Conservation (phyloP, 2,888 invertebrate species). For the Cosmopolites sordidus region DNA sequence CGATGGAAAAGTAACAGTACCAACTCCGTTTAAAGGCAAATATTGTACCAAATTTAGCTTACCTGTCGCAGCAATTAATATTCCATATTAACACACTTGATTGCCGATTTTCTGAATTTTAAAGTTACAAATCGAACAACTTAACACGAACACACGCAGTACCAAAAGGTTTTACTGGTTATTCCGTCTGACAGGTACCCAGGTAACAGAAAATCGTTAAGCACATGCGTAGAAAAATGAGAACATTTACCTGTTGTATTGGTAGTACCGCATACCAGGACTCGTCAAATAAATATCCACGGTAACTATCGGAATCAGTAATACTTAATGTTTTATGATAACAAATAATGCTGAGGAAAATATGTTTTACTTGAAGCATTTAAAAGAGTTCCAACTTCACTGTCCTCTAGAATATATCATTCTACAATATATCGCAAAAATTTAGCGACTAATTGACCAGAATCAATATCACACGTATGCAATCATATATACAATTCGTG, state of each 20-base stretch:
- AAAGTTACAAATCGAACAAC: slow-evolving; percentile 16
- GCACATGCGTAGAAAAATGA: slow-evolving; percentile 36
- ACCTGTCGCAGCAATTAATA: slow-evolving; percentile 25
- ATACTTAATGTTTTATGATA: too few relatives aligned
- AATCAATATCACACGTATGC: too few relatives aligned
- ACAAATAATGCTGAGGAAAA: too few relatives aligned
- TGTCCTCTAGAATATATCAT: too few relatives aligned
- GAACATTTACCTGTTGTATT: slow-evolving; percentile 26
- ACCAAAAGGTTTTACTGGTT: slow-evolving; percentile 29
- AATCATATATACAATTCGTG: too few relatives aligned
- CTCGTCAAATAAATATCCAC: slow-evolving; percentile 5
- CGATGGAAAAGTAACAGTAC: slow-evolving; percentile 37
- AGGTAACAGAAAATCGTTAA: slow-evolving; percentile 30
- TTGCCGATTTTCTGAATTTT: slow-evolving; percentile 18
- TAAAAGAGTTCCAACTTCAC: too few relatives aligned
- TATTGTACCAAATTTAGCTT: slow-evolving; percentile 20
- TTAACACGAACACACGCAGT: slow-evolving; percentile 16
- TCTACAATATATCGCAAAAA: too few relatives aligned
- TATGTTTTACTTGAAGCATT: too few relatives aligned
- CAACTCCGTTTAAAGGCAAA: slow-evolving; percentile 3
- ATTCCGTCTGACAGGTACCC: slow-evolving; percentile 32
- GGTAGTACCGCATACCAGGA: slow-evolving; percentile 16
- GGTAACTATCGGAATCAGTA: too few relatives aligned
- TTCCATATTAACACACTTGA: slow-evolving; percentile 25
- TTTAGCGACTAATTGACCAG: too few relatives aligned